phyloP scores from a whole-genome alignment of 2,797 vertebrate species.

The Oreonectes daqikongensis region DNA sequence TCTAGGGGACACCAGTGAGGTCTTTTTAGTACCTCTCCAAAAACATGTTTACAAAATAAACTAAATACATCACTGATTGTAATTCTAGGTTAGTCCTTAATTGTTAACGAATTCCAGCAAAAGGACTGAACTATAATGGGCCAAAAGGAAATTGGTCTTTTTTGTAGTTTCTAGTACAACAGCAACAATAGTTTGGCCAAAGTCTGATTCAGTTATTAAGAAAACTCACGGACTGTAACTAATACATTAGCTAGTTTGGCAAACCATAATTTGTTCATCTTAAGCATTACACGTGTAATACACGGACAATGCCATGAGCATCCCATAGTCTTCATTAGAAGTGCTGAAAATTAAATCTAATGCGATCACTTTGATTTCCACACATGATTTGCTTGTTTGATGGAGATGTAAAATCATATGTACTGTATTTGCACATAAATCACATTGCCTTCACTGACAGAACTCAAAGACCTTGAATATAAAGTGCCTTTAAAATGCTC shows the following conservation, averaged over 20 bases:
- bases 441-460: conserved; percentile 72
- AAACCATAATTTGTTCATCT: not conserved
- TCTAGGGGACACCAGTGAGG: conserved; percentile 18
- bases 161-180: not conserved
- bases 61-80: not conserved
- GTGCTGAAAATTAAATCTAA: conserved; percentile 41
- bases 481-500: conserved; percentile 88
- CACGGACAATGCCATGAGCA: conserved; percentile 31
- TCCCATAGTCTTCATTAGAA: not conserved
- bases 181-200: not conserved
- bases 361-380: conserved; percentile 35
- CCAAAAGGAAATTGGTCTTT: not conserved
- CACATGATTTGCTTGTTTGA: conserved; percentile 45
- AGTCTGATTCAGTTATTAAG: not conserved
- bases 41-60: not conserved
- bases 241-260: not conserved
- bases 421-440: conserved; percentile 45
- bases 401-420: conserved; percentile 46
- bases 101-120: conserved; percentile 12
- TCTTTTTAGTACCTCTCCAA: conserved; percentile 25
- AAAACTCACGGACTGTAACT: not conserved
- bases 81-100: not conserved
- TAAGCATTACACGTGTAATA: not conserved
- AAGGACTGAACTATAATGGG: conserved; percentile 1
- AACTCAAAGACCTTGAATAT: conserved; percentile 83